Base-by-base conservation (phyloP, 2,113 vertebrate genomes). In the Anarhynchus alexandrinus region DNA sequence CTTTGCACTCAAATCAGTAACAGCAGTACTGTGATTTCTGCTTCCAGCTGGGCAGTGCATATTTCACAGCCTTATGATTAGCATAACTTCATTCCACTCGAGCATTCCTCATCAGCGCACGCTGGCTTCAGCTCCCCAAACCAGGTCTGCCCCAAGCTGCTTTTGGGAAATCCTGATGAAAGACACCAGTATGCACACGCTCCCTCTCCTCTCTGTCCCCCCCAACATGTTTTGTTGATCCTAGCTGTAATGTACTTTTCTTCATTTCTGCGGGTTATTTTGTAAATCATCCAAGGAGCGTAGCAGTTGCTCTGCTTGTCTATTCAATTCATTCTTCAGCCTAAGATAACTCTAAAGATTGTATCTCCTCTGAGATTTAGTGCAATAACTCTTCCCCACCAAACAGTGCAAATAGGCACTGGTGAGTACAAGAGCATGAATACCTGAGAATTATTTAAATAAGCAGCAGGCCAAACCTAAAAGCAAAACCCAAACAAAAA, bases 51-150 rank as follows among this genome's bases (percentile, higher is more conserved):
- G 69, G 85, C 32, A 62, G 45, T 57, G 6, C 54, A 15, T 93
- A 72, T 76, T 97, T 93, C 65, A 62, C 88, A 38, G n/a, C 64
- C 58, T 95, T 94, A 65, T 6, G 4, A 96, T 97, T 86, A 94
- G 51, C 86, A 47, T 82, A 94, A 92, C 67, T 96, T 94, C 71
- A 45, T 89, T 82, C 80, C 69, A 42, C 27, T 67, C 4, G 4
- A 79, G 61, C 69, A 43, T 88, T 90, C 88, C 54, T 93, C 71
- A 15, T 38, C 66, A 27, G n/a, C 0, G 6, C 2, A 1, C 0
- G 8, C 30, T 5, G 4, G 29, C 43, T 94, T 92, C 95, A 73
- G 83, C 57, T 94, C 30, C 69, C n/a, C 15, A 57, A 54, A 17
- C 25, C 2, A 22, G 10, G 15, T 43, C 54, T 90, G 93, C 15